Evolutionary conservation across 2,888 invertebrate genomes (phyloP).

Genomic region (Scrobipalpa costella): DNA sequence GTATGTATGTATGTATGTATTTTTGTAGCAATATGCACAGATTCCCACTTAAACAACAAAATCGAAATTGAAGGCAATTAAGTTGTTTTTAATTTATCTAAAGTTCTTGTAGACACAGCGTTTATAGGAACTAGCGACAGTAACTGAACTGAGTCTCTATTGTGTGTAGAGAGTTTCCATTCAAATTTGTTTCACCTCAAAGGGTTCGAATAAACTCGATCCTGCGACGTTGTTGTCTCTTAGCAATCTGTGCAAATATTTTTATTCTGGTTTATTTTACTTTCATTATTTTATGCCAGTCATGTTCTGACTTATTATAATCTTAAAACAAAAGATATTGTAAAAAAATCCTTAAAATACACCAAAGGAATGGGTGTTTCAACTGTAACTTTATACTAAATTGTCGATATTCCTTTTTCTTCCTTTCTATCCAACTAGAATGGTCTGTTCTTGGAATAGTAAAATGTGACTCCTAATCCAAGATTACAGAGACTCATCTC

Average conservation of each 20-base stretch:
- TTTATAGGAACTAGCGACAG: not conserved
- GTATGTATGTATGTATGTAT: too few species aligned
- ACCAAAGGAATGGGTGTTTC: too few species aligned
- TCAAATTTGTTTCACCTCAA: constrained; percentile 19
- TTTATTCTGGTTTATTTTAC: too few species aligned
- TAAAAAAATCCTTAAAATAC: too few species aligned
- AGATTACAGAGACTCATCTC: constrained; percentile 56
- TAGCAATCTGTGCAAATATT: not conserved
- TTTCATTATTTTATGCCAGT: not conserved
- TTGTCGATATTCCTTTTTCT: too few species aligned
- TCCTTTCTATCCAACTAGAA: too few species aligned
- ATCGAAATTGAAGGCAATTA: too few species aligned
- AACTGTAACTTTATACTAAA: too few species aligned
- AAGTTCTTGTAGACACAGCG: not conserved
- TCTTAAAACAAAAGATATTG: constrained; percentile 41
- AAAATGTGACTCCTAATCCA: constrained; percentile 62
- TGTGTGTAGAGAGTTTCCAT: constrained; percentile 18
- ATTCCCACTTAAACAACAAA: too few species aligned
- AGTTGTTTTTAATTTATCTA: too few species aligned
- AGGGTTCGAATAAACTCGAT: constrained; percentile 14
- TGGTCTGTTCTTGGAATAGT: constrained; percentile 29
- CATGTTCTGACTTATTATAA: not conserved
- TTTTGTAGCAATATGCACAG: too few species aligned
- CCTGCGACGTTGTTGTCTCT: not conserved
- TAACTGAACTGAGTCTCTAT: not conserved